Conservation (phyloP, 2,888 invertebrate species). For the Amorpha juglandis region DNA sequence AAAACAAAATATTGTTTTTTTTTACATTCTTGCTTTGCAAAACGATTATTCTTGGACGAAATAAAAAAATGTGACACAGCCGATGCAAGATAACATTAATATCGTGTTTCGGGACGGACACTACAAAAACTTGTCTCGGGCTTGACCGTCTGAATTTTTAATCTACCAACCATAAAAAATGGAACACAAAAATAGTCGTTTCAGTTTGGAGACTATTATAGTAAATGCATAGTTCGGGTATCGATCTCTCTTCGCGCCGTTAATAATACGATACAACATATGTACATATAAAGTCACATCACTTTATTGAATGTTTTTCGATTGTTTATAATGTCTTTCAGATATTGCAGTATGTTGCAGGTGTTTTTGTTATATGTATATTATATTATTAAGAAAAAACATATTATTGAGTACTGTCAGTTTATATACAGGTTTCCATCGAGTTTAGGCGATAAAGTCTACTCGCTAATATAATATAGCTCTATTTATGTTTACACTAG, state of each 20-base stretch:
- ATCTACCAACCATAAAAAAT: slow-evolving; percentile 56
- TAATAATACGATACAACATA: slow-evolving; percentile 39
- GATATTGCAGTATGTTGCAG: too few relatives aligned
- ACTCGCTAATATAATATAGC: too few relatives aligned
- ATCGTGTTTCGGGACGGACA: slow-evolving; percentile 43
- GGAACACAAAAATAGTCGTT: slow-evolving; percentile 51
- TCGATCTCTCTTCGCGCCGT: slow-evolving; percentile 43
- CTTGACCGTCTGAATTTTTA: slow-evolving; percentile 66
- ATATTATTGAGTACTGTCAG: too few relatives aligned
- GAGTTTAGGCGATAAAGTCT: too few relatives aligned
- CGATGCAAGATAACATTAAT: slow-evolving; percentile 49
- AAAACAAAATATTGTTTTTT: too few relatives aligned
- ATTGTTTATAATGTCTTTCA: neutral
- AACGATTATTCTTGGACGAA: too few relatives aligned
- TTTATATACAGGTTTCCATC: too few relatives aligned
- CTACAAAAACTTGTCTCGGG: slow-evolving; percentile 42
- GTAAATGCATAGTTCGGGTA: slow-evolving; percentile 63
- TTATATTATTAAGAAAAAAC: too few relatives aligned
- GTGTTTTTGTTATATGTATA: too few relatives aligned
- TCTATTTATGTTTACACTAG: too few relatives aligned
- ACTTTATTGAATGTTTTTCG: neutral
- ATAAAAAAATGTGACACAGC: slow-evolving; percentile 48
- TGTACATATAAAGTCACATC: slow-evolving; percentile 28
- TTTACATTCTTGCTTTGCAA: too few relatives aligned
- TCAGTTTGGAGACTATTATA: slow-evolving; percentile 63